Evolutionary conservation across 1,140 invertebrate genomes (phyloP).

Genomic region (Drosophila busckii): DNA sequence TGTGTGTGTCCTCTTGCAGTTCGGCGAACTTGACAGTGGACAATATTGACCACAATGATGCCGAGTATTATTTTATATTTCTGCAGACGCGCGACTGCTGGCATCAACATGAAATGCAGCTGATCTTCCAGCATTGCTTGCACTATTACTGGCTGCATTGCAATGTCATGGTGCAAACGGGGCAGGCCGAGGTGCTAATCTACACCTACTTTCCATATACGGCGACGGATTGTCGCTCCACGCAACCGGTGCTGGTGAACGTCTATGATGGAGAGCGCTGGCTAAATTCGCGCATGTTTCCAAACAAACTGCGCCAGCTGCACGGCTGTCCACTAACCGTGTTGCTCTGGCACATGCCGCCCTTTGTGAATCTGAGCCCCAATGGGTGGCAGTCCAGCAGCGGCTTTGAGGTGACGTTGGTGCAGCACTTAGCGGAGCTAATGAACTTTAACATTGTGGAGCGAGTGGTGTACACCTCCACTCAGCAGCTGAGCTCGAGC

Average conservation of each 20-base stretch:
- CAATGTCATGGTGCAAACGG: slow-evolving; percentile 66
- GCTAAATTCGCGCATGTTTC: slow-evolving; percentile 39
- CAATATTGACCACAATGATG: slow-evolving; percentile 40
- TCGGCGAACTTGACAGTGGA: slow-evolving; percentile 33
- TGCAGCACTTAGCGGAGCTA: slow-evolving; percentile 31
- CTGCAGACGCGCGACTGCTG: slow-evolving; percentile 44
- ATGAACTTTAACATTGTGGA: slow-evolving; percentile 47
- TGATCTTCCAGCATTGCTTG: slow-evolving; percentile 56
- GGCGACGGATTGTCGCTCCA: slow-evolving; percentile 26
- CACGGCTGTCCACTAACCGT: slow-evolving; percentile 45
- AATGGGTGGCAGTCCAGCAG: neutral
- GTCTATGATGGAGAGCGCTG: slow-evolving; percentile 44
- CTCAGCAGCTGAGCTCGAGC: slow-evolving; percentile 14
- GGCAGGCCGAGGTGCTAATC: slow-evolving; percentile 47
- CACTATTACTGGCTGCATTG: slow-evolving; percentile 60
- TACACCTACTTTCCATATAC: slow-evolving; percentile 63
- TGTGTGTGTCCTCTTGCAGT: slow-evolving; percentile 17
- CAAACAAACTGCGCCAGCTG: slow-evolving; percentile 52
- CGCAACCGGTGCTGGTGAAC: slow-evolving; percentile 42
- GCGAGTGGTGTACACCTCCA: slow-evolving; percentile 15
- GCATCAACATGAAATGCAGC: slow-evolving; percentile 20
- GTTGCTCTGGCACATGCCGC: slow-evolving; percentile 55
- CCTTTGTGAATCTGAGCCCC: slow-evolving; percentile 37
- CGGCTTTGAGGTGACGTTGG: slow-evolving; percentile 56
- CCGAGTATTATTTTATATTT: slow-evolving; percentile 71